Conservation (phyloP, 92 coral and sea anemone species). For the Scolanthus callimorphus region DNA sequence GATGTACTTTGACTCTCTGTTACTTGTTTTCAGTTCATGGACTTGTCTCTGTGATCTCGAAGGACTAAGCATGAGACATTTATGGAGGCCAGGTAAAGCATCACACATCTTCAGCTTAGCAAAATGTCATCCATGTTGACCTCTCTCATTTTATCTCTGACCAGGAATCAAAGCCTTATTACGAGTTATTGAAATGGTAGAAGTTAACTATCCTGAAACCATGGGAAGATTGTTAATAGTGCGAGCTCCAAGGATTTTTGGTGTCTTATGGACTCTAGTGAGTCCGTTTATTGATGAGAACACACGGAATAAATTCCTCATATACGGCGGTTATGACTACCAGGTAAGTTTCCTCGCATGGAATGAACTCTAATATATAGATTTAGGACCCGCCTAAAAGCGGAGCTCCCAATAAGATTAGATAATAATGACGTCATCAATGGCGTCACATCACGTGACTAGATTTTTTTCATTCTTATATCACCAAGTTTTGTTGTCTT, state of each 20-base stretch:
- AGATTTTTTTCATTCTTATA: too few species aligned
- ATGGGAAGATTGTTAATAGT: conserved; percentile 97
- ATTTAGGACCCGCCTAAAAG: too few species aligned
- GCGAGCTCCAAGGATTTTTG: conserved; percentile 97
- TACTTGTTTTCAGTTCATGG: conserved; percentile 73
- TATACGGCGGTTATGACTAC: conserved; percentile 97
- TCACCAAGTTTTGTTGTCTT: too few species aligned
- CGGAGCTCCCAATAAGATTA: too few species aligned
- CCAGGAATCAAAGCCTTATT: conserved; percentile 96
- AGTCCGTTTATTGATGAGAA: conserved; percentile 99
- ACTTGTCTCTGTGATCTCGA: conserved; percentile 97
- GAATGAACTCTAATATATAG: too few species aligned
- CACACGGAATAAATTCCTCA: conserved; percentile 95
- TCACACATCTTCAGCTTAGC: too few species aligned
- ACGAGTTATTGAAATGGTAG: conserved; percentile 92
- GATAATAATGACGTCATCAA: too few species aligned
- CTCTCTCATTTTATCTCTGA: too few species aligned
- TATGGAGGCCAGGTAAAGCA: conserved; percentile 97
- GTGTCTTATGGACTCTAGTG: conserved; percentile 96
- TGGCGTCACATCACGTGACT: too few species aligned
- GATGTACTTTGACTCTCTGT: too few species aligned
- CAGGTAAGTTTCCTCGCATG: too few species aligned
- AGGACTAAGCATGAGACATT: conserved; percentile 95
- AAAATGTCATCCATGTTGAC: too few species aligned
- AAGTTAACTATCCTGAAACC: conserved; percentile 97